A percentile compares a stretch with the other conserved stretches of the same genome.
phyloP scores from a whole-genome alignment of 2,888 invertebrate genomes.

The Chrysomela aeneicollis region DNA sequence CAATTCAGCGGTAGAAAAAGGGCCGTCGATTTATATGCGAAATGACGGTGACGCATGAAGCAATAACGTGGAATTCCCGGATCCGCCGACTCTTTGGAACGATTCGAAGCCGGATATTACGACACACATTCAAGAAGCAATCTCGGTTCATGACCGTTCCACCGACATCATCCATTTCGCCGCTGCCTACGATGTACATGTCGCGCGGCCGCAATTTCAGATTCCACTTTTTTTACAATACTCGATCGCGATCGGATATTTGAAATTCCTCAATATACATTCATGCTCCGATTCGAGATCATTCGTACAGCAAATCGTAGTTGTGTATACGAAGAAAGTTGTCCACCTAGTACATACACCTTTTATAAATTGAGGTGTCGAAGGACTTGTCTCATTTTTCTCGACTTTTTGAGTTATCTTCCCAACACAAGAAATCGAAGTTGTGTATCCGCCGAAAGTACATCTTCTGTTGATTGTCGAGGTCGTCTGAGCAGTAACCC shows the following conservation, averaged over 20 bases:
- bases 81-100: slow-evolving; percentile 4
- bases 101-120: slow-evolving; percentile 30
- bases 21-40: slow-evolving; percentile 8
- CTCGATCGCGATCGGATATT: slow-evolving; percentile 47
- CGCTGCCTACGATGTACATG: slow-evolving; percentile 34
- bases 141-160: slow-evolving; percentile 42
- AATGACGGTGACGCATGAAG: slow-evolving; percentile 17
- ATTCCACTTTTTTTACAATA: slow-evolving; percentile 46
- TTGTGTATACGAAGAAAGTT: slow-evolving; percentile 29
- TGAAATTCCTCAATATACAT: slow-evolving; percentile 50
- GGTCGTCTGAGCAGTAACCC: too few relatives aligned
- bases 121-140: slow-evolving; percentile 44
- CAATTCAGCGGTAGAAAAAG: not conserved
- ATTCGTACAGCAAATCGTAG: slow-evolving; percentile 40
- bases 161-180: slow-evolving; percentile 43
- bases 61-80: slow-evolving; percentile 16
- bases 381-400: too few relatives aligned
- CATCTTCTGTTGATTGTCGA: too few relatives aligned
- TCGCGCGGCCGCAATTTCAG: slow-evolving; percentile 39
- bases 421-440: too few relatives aligned
- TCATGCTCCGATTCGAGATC: slow-evolving; percentile 41
- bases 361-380: too few relatives aligned
- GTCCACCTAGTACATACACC: too few relatives aligned
- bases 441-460: too few relatives aligned
- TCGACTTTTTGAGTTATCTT: too few relatives aligned